phyloP scores from a whole-genome alignment of 2,797 vertebrate genomes.

The Melanogrammus aeglefinus region DNA sequence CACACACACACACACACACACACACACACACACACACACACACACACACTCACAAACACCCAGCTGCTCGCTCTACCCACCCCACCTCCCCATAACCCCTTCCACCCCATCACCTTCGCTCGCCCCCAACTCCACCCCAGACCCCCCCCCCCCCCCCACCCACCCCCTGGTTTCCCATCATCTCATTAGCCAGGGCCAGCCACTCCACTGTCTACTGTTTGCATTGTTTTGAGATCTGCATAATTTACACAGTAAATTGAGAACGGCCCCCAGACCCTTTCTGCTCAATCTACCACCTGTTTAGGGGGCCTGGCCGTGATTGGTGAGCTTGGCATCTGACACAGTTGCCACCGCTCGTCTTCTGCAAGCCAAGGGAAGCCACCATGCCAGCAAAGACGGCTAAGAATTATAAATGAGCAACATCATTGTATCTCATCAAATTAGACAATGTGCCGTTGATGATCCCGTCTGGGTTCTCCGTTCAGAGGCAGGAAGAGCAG shows the following conservation, averaged over 20 bases:
- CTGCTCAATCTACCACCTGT: conserved; percentile 76
- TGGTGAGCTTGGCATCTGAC: conserved; percentile 56
- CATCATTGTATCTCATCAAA: not conserved
- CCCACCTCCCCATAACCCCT: conserved; percentile 7
- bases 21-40: conserved; percentile 16
- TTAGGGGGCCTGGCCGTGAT: conserved; percentile 61
- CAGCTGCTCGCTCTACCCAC: conserved; percentile 62
- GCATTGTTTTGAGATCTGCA: conserved; percentile 79
- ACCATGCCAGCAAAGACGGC: not conserved
- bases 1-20: conserved; percentile 12
- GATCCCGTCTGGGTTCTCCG: not conserved
- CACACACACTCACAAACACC: conserved; percentile 34
- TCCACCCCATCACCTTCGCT: conserved; percentile 55
- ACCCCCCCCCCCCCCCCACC: too few species aligned
- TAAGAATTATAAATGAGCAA: not conserved
- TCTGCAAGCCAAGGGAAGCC: conserved; percentile 49
- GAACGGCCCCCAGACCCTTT: conserved; percentile 54
- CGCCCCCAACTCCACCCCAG: conserved; percentile 37
- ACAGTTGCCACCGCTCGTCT: conserved; percentile 55
- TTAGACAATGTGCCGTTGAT: not conserved
- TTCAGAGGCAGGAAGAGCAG: too few species aligned
- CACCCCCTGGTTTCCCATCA: conserved; percentile 66
- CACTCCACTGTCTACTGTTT: conserved; percentile 74
- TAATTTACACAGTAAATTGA: conserved; percentile 78
- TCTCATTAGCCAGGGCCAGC: conserved; percentile 72